A percentile compares a stretch with the other conserved stretches of the same genome.
These are phyloP conservation scores for Adela reaumurella DNA, from an alignment of 2,888 invertebrate species.

Conservation along the genomic window DNA sequence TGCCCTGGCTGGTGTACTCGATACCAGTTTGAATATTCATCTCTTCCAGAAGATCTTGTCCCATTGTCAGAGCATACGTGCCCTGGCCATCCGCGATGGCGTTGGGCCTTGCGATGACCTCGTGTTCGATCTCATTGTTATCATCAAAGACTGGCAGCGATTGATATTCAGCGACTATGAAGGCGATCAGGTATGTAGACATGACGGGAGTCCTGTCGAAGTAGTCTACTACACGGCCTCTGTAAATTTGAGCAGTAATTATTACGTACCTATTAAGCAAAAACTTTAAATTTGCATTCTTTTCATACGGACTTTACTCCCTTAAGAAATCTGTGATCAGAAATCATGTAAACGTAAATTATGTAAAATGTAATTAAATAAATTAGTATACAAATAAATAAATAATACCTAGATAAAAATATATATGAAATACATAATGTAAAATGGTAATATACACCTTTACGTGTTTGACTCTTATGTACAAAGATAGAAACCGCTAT, in stretches of 20 bases:
- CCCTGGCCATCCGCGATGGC: constrained; percentile 32
- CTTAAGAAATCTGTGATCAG: too few species aligned
- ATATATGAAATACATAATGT: too few species aligned
- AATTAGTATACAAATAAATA: too few species aligned
- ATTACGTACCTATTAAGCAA: too few species aligned
- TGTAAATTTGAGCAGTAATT: constrained; percentile 19
- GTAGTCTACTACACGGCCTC: constrained; percentile 27
- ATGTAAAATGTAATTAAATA: too few species aligned
- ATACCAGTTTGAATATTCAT: constrained; percentile 58
- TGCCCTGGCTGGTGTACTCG: constrained; percentile 42
- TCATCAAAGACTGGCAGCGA: constrained; percentile 7
- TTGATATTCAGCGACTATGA: constrained; percentile 62
- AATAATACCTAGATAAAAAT: too few species aligned
- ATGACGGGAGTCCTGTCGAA: constrained; percentile 40
- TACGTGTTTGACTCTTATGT: too few species aligned
- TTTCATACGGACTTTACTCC: too few species aligned
- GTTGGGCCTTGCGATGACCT: constrained; percentile 42
- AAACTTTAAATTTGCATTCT: too few species aligned
- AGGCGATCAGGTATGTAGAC: constrained; percentile 69
- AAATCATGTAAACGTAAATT: too few species aligned
- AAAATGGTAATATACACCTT: too few species aligned
- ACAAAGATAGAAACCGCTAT: too few species aligned
- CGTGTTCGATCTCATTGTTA: constrained; percentile 20
- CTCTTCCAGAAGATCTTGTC: constrained; percentile 33
- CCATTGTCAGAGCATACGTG: constrained; percentile 35